Conservation (phyloP, 1,140 invertebrate species). For the Lucilia sericata region DNA sequence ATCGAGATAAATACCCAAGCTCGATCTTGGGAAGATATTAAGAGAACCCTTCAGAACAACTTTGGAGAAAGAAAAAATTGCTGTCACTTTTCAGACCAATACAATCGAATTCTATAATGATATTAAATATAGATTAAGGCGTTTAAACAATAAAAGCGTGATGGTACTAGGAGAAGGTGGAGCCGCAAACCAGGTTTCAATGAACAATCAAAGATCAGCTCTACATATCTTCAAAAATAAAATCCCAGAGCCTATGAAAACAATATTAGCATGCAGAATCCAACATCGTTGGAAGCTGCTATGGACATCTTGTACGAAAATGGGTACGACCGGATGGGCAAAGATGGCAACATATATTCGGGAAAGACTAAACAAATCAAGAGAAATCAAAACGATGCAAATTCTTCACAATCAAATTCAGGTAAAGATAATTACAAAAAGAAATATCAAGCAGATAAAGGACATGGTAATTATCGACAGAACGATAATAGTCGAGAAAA, state of each 20-base stretch:
- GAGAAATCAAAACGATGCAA: background rate
- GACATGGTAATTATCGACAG: background rate
- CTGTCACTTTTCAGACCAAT: background rate
- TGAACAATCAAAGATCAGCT: background rate
- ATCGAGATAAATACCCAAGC: too few species aligned
- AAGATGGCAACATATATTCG: background rate
- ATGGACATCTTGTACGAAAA: conserved; percentile 1
- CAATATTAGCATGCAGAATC: conserved; percentile 13
- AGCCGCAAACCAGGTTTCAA: background rate
- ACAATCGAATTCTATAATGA: background rate
- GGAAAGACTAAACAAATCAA: background rate
- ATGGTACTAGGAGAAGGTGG: background rate
- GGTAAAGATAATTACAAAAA: background rate
- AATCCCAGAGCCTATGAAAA: too few species aligned
- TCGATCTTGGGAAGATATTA: too few species aligned
- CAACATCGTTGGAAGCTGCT: background rate
- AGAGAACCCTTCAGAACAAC: too few species aligned
- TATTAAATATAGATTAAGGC: background rate
- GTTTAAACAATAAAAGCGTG: background rate
- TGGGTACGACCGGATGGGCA: background rate
- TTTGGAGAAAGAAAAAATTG: too few species aligned
- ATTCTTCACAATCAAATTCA: background rate
- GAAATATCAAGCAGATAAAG: background rate
- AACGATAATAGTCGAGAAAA: background rate
- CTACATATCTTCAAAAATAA: background rate